Conservation (phyloP, 2,888 invertebrate genomes). For the Erebia ligea region DNA sequence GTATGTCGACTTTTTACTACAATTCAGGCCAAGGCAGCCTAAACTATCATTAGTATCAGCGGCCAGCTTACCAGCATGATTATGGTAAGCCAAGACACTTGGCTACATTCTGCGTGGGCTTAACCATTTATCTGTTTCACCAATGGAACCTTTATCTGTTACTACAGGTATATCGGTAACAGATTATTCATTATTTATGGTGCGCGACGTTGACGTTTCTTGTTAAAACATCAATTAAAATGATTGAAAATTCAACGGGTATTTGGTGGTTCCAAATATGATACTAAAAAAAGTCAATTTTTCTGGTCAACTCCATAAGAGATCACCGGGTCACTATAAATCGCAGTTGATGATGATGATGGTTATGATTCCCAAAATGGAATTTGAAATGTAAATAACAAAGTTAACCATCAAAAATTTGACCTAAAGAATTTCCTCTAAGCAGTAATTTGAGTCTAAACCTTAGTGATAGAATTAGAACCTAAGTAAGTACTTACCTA, state of each 20-base stretch:
- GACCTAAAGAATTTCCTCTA: too few species aligned
- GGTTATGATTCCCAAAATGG: too few species aligned
- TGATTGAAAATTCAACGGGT: background rate
- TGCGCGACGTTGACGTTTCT: background rate
- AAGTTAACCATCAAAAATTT: too few species aligned
- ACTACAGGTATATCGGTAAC: background rate
- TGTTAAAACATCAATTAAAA: too few species aligned
- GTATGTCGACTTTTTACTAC: constrained; percentile 27
- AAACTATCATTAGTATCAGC: constrained; percentile 17
- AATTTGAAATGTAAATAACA: too few species aligned
- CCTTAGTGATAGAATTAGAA: background rate
- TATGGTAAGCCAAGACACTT: constrained; percentile 16
- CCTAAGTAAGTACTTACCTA: background rate
- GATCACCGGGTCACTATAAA: too few species aligned
- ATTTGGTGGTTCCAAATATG: too few species aligned
- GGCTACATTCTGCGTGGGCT: constrained; percentile 9
- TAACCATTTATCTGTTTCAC: constrained; percentile 14
- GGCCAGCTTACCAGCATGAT: background rate
- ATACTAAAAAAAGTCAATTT: too few species aligned
- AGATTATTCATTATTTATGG: background rate
- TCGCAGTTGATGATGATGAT: too few species aligned
- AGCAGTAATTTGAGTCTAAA: background rate
- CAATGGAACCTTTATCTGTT: constrained; percentile 4
- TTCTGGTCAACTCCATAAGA: too few species aligned
- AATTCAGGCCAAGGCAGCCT: constrained; percentile 39